These are phyloP conservation scores for Seladonia tumulorum DNA, from an alignment of 2,888 invertebrate species.

Conservation along the genomic window DNA sequence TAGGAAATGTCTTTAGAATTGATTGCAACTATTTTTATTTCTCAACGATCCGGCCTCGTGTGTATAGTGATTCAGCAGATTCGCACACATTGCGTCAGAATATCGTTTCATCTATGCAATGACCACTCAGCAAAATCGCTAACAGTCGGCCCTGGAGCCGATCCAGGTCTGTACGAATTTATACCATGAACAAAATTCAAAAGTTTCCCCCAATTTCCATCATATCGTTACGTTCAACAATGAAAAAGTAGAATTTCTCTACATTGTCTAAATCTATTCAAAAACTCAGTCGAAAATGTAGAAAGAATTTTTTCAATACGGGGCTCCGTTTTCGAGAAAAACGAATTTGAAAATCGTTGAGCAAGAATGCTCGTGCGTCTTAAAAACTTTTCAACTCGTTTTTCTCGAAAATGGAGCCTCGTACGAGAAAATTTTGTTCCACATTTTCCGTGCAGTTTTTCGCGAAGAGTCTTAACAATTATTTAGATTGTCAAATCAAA, in stretches of 20 bases:
- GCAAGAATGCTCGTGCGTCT: too few relatives aligned
- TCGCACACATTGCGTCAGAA: background rate
- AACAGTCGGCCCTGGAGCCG: background rate
- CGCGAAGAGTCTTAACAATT: background rate
- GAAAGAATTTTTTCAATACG: background rate
- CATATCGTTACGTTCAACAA: background rate
- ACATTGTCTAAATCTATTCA: background rate
- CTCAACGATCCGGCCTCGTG: background rate
- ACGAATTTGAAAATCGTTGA: background rate
- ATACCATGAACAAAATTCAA: background rate
- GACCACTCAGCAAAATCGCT: constrained; percentile 1
- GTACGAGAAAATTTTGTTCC: too few relatives aligned
- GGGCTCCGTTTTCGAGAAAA: background rate
- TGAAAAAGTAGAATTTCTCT: background rate
- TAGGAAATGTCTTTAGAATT: background rate
- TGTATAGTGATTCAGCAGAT: background rate
- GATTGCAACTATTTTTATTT: background rate
- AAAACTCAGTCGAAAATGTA: background rate
- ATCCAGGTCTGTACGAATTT: background rate
- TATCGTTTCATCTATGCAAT: background rate
- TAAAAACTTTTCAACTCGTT: background rate
- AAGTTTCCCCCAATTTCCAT: background rate
- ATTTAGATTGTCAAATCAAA: background rate
- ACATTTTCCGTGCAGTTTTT: too few relatives aligned
- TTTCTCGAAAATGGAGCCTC: too few relatives aligned